Base-by-base conservation (phyloP, 1,140 invertebrate species). In the Aethina tumida region DNA sequence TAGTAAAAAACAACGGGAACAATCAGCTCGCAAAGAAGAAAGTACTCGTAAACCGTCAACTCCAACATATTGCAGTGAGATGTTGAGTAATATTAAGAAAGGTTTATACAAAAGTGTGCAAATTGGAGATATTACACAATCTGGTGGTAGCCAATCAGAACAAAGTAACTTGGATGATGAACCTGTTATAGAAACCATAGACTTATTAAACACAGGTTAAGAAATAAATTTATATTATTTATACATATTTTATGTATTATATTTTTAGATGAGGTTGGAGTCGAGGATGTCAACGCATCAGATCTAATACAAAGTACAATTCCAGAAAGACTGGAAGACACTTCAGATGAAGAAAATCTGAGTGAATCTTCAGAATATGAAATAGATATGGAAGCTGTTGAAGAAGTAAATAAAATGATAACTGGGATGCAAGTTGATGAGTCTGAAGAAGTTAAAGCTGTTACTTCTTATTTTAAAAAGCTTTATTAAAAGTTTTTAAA, bases 401-500 rank as follows among this genome's bases (percentile, higher is more conserved):
- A 56, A 14, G 55, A 59, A 38, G 47, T 59, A 12, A 56, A 56
- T 41, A 22, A 56, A 39, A 42, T 59, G 31, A 43, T 56, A 29
- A 35, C 41, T 2, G 24, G 18, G 17, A 36, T 37, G 10, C 22
- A 24, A 24, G 22, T n/a, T n/a, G n/a, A n/a, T n/a, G n/a, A n/a
- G n/a, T n/a, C n/a, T n/a, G n/a, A n/a, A n/a, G n/a, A n/a, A n/a
- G n/a, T n/a, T n/a, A n/a, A n/a, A n/a, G n/a, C n/a, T n/a, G n/a
- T n/a, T n/a, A n/a, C n/a, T n/a, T n/a, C n/a, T n/a, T n/a, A n/a
- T n/a, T n/a, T n/a, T n/a, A n/a, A n/a, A n/a, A n/a, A n/a, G n/a
- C n/a, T n/a, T n/a, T n/a, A n/a, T n/a, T n/a, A n/a, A n/a, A n/a
- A n/a, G n/a, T n/a, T n/a, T n/a, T n/a, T n/a, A n/a, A n/a, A n/a